phyloP scores from a whole-genome alignment of 92 coral and sea anemone species.

The Palythoa grandis region DNA sequence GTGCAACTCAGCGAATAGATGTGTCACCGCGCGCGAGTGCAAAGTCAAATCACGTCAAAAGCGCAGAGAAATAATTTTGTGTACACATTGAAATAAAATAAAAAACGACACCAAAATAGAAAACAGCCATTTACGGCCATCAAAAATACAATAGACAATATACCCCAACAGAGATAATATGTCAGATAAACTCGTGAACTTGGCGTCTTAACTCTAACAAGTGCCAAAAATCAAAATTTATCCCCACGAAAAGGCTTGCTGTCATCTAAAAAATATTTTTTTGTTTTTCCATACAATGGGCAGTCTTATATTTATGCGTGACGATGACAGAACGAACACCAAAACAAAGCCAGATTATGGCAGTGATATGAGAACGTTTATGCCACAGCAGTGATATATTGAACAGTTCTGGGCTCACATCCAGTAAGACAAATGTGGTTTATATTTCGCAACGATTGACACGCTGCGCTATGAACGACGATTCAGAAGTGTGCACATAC shows the following conservation, averaged over 20 bases:
- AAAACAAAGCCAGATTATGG: slow-evolving; percentile 45
- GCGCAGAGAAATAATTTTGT: slow-evolving; percentile 31
- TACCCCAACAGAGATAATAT: slow-evolving; percentile 46
- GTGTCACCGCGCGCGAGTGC: not conserved
- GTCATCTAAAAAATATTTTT: slow-evolving; percentile 8
- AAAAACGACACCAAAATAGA: slow-evolving; percentile 26
- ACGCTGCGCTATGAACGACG: slow-evolving; percentile 20
- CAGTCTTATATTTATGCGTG: slow-evolving; percentile 37
- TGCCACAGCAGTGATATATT: slow-evolving; percentile 36
- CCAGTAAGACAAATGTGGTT: slow-evolving; percentile 43
- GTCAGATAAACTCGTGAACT: slow-evolving; percentile 30
- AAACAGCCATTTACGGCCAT: slow-evolving; percentile 43
- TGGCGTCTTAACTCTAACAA: slow-evolving; percentile 20
- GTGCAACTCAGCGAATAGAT: not conserved
- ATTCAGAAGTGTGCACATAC: slow-evolving; percentile 42
- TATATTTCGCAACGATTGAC: slow-evolving; percentile 52
- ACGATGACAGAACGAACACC: slow-evolving; percentile 22
- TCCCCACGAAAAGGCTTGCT: not conserved
- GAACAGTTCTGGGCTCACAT: slow-evolving; percentile 49
- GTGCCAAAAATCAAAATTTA: slow-evolving; percentile 29
- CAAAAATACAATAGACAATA: slow-evolving; percentile 35
- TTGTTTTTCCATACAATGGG: not conserved
- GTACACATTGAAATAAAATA: slow-evolving; percentile 10
- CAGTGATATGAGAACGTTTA: slow-evolving; percentile 30
- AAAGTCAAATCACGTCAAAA: not conserved